Evolutionary conservation across 2,888 invertebrate species (phyloP).

Genomic region (Cinara cedri): DNA sequence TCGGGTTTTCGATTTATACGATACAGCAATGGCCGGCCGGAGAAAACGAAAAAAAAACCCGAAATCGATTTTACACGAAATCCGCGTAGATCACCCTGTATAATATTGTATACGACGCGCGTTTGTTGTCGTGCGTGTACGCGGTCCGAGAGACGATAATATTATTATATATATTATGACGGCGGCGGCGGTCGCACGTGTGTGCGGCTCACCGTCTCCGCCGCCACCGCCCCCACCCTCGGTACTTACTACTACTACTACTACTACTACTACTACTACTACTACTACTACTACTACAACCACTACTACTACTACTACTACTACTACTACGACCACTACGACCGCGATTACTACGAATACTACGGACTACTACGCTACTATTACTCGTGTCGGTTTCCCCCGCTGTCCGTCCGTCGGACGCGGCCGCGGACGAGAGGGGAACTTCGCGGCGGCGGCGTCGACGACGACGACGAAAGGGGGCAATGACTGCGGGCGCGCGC

Average conservation of each 20-base stretch:
- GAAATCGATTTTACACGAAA: too few species aligned
- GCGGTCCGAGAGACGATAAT: slow-evolving; percentile 24
- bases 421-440: not conserved
- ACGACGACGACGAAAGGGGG: slow-evolving; percentile 31
- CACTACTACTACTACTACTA: too few species aligned
- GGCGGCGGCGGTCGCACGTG: slow-evolving; percentile 33
- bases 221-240: not conserved
- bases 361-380: not conserved
- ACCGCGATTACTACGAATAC: too few species aligned
- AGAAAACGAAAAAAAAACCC: too few species aligned
- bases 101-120: not conserved
- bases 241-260: too few species aligned
- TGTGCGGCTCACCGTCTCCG: not conserved
- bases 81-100: too few species aligned
- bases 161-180: slow-evolving; percentile 20
- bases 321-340: too few species aligned
- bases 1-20: too few species aligned
- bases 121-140: not conserved
- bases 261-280: too few species aligned
- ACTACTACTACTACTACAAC: too few species aligned
- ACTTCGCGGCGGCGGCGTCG: not conserved
- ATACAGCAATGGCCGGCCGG: too few species aligned
- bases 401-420: not conserved
- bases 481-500: slow-evolving; percentile 44
- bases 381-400: slow-evolving; percentile 26